A percentile compares a stretch with the other conserved stretches of the same genome.
Conservation (phyloP, 2,113 vertebrate species). For the Actenoides lindsayi region DNA sequence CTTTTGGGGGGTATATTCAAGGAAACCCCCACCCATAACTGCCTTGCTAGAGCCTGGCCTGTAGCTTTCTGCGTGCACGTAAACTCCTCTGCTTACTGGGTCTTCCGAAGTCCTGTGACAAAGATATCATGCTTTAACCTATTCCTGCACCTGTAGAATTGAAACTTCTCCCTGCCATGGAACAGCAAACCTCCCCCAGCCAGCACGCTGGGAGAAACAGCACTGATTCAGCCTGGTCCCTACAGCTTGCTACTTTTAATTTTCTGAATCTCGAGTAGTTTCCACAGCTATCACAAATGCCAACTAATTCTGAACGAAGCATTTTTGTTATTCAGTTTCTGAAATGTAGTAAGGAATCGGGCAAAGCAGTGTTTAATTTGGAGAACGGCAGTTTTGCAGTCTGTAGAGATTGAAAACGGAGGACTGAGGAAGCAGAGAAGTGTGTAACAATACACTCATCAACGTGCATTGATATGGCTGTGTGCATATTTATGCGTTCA, state of each 20-base stretch:
- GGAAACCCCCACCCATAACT: not conserved
- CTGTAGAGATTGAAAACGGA: not conserved
- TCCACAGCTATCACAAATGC: not conserved
- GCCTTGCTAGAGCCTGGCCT: not conserved
- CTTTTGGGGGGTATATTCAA: not conserved
- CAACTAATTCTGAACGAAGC: not conserved
- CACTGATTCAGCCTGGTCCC: not conserved
- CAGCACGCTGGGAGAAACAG: not conserved
- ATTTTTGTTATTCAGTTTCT: not conserved
- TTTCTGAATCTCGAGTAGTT: not conserved
- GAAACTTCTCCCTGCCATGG: not conserved
- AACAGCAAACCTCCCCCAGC: not conserved
- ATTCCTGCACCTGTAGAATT: not conserved
- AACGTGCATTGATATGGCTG: too few relatives aligned
- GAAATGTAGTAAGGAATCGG: not conserved
- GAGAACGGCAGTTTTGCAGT: not conserved
- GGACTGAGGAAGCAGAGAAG: not conserved
- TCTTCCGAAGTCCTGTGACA: not conserved
- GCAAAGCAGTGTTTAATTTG: not conserved
- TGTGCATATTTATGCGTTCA: not conserved
- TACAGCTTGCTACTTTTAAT: not conserved
- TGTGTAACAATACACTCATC: not conserved
- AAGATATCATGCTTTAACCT: not conserved
- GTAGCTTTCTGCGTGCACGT: not conserved
- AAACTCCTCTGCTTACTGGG: not conserved